phyloP scores from a whole-genome alignment of 2,888 invertebrate genomes.

The Phanerotoma sp. region DNA sequence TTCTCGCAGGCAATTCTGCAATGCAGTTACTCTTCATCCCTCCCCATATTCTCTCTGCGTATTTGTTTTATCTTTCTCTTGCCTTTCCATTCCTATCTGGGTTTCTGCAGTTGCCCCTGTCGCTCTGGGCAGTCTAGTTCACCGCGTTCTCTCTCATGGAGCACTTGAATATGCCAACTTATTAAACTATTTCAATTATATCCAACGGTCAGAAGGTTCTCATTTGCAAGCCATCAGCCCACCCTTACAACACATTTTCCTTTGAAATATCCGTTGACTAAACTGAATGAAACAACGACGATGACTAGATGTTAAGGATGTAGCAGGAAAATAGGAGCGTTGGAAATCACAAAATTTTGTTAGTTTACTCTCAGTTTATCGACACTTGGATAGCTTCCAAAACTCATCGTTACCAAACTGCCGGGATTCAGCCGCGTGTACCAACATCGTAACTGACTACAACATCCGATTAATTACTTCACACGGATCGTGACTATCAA shows the following conservation, averaged over 20 bases:
- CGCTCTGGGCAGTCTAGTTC: conserved; percentile 1
- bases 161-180: conserved; percentile 23
- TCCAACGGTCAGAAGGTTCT: conserved; percentile 11
- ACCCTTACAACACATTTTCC: neutral
- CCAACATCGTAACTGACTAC: conserved; percentile 17
- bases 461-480: conserved; percentile 40
- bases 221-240: conserved; percentile 1
- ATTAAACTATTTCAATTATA: conserved; percentile 36
- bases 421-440: conserved; percentile 20
- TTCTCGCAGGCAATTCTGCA: conserved; percentile 11
- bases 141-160: neutral
- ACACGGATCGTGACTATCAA: conserved; percentile 19
- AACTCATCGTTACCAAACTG: conserved; percentile 35
- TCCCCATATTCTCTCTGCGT: neutral
- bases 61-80: neutral
- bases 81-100: neutral
- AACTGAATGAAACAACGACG: neutral
- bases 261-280: neutral
- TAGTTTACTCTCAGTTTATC: neutral
- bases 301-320: too few species aligned
- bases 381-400: conserved; percentile 37
- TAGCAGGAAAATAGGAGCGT: conserved; percentile 11
- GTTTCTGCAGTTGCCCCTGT: neutral
- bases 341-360: conserved; percentile 3
- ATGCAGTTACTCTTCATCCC: conserved; percentile 10